Percentiles rank a stretch among this genome's conserved stretches.
phyloP scores from a whole-genome alignment of 2,888 invertebrate species.

The Amiota mariae region DNA sequence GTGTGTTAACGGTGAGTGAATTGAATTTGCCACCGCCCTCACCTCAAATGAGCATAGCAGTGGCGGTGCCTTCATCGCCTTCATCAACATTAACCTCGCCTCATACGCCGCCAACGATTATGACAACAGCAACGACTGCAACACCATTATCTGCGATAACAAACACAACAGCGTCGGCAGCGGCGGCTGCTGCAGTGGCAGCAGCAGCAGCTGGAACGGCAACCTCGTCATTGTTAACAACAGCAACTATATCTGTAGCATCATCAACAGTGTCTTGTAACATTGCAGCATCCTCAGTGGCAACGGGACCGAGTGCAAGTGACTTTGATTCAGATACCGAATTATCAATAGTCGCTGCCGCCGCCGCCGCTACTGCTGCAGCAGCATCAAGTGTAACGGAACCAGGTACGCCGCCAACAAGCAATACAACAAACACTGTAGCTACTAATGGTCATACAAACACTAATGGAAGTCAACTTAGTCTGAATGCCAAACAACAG shows the following conservation, averaged over 20 bases:
- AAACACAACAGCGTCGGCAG: constrained; percentile 39
- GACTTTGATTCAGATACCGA: constrained; percentile 72
- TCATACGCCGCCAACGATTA: constrained; percentile 31
- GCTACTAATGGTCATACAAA: constrained; percentile 59
- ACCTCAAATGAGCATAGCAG: constrained; percentile 44
- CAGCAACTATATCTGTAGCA: constrained; percentile 36
- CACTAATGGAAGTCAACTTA: constrained; percentile 52
- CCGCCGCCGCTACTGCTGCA: constrained; percentile 53
- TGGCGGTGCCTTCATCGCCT: constrained; percentile 35
- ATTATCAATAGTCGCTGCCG: constrained; percentile 67
- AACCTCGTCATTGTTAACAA: constrained; percentile 31
- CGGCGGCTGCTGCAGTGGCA: constrained; percentile 36
- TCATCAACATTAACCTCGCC: constrained; percentile 44
- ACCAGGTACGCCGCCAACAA: constrained; percentile 39
- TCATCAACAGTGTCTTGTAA: constrained; percentile 13
- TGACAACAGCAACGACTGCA: constrained; percentile 36
- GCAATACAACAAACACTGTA: constrained; percentile 32
- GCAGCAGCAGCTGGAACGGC: constrained; percentile 16
- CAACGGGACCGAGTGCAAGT: constrained; percentile 55
- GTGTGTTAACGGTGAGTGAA: constrained; percentile 39
- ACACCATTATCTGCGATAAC: constrained; percentile 44
- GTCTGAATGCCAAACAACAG: constrained; percentile 71
- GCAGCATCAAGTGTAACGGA: constrained; percentile 45
- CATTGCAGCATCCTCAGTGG: background rate
- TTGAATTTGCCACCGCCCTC: constrained; percentile 61